Evolutionary conservation across 2,797 vertebrate genomes (phyloP).

Genomic region (Thamnophis elegans): DNA sequence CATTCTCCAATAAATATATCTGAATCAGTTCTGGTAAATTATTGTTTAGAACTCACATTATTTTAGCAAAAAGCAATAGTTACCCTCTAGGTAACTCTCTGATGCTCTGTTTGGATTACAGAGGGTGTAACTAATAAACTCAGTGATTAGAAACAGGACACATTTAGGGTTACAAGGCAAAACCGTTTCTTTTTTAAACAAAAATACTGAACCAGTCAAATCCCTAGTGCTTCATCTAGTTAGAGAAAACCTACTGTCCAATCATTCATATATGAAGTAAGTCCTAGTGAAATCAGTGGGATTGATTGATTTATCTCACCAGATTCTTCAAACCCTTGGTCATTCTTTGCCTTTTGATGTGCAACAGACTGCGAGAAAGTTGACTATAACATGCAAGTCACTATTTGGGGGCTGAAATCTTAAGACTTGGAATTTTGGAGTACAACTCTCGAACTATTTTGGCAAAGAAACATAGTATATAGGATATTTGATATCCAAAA

Average conservation of each 20-base stretch:
- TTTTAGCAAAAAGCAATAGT: neutral
- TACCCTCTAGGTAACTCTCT: neutral
- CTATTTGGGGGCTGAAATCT: neutral
- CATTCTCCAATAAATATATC: neutral
- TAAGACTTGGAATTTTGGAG: neutral
- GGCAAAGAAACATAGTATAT: conserved; percentile 19
- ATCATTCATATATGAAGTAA: neutral
- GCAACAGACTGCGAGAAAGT: neutral
- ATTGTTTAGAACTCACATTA: neutral
- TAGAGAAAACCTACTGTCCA: conserved; percentile 21
- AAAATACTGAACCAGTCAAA: conserved; percentile 36
- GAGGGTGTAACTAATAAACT: conserved; percentile 24
- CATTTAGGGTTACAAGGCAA: conserved; percentile 22
- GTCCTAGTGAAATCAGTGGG: neutral
- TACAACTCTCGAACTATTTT: neutral
- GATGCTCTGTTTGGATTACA: conserved; percentile 6
- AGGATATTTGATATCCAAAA: neutral
- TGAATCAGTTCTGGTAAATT: conserved; percentile 6
- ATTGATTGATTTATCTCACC: neutral
- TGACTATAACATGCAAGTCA: neutral
- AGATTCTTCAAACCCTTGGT: neutral
- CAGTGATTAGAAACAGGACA: conserved; percentile 45
- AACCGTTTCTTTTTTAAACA: conserved; percentile 25
- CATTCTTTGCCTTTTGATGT: neutral
- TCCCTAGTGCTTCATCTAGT: conserved; percentile 25